phyloP scores from a whole-genome alignment of 2,888 invertebrate species.

The Mactromeris polynyma region DNA sequence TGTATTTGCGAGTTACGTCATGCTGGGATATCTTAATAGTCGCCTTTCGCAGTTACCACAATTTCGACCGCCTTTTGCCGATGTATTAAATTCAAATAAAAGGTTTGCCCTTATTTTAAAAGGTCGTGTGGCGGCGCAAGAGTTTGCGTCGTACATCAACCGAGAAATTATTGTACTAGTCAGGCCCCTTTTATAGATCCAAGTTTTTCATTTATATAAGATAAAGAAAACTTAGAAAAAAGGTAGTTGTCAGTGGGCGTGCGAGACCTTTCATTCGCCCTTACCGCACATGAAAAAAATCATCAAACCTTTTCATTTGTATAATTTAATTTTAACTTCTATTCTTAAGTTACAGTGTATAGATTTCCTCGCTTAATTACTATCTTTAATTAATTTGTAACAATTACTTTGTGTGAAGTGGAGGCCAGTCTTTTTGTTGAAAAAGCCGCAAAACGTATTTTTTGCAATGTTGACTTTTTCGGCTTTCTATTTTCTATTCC shows the following conservation, averaged over 20 bases:
- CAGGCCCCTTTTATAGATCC: neutral
- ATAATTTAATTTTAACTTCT: neutral
- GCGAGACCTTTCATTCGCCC: neutral
- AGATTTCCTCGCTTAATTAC: neutral
- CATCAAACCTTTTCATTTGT: neutral
- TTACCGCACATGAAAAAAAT: neutral
- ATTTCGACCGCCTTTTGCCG: neutral
- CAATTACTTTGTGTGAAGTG: neutral
- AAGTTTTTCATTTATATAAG: neutral
- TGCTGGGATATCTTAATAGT: neutral
- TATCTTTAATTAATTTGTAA: conserved; percentile 8
- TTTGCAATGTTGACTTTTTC: neutral
- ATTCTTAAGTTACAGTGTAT: neutral
- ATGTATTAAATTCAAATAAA: neutral
- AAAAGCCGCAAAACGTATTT: neutral
- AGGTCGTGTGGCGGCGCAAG: conserved; percentile 8
- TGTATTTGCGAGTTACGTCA: neutral
- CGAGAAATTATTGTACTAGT: neutral
- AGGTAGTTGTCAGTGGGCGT: neutral
- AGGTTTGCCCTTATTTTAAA: neutral
- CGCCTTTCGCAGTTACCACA: neutral
- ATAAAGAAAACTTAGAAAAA: neutral
- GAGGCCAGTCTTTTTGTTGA: neutral
- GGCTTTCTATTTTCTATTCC: neutral
- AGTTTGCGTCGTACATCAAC: neutral